Percentiles rank a stretch among this genome's conserved stretches.
Conservation (phyloP, 1,140 invertebrate species). For the Vollenhovia emeryi region DNA sequence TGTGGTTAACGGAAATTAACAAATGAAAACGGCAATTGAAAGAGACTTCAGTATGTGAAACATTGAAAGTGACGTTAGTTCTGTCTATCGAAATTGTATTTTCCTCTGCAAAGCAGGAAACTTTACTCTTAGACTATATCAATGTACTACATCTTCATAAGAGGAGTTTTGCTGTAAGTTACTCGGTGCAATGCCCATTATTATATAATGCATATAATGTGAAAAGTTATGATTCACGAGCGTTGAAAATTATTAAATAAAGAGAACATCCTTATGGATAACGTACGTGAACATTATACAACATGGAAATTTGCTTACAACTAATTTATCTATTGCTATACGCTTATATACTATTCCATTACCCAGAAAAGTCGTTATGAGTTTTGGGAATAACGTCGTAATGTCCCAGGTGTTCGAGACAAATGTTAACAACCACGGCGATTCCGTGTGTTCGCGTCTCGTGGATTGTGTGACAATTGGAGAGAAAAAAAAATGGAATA, state of each 20-base stretch:
- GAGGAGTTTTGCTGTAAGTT: conserved; percentile 26
- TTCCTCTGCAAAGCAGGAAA: not conserved
- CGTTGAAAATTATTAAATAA: conserved; percentile 5
- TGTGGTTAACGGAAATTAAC: conserved; percentile 25
- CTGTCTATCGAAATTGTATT: not conserved
- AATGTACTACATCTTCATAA: not conserved
- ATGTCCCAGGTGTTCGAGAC: not conserved
- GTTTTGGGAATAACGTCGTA: too few species aligned
- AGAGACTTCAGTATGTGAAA: conserved; percentile 20
- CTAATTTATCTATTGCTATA: not conserved
- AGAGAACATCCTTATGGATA: not conserved
- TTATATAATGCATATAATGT: conserved; percentile 41
- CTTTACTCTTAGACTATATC: too few species aligned
- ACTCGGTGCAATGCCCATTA: conserved; percentile 31
- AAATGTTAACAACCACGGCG: not conserved
- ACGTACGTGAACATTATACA: not conserved
- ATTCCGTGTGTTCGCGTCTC: conserved; percentile 17
- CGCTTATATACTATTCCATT: not conserved
- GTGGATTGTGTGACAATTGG: conserved; percentile 43
- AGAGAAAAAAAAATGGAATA: conserved; percentile 1
- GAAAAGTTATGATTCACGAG: conserved; percentile 52
- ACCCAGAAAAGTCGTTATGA: conserved; percentile 7
- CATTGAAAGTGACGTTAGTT: not conserved
- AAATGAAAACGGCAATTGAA: conserved; percentile 28
- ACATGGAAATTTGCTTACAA: conserved; percentile 10